These are phyloP conservation scores for Dynastes tityus DNA, from an alignment of 2,888 invertebrate genomes.

Conservation along the genomic window DNA sequence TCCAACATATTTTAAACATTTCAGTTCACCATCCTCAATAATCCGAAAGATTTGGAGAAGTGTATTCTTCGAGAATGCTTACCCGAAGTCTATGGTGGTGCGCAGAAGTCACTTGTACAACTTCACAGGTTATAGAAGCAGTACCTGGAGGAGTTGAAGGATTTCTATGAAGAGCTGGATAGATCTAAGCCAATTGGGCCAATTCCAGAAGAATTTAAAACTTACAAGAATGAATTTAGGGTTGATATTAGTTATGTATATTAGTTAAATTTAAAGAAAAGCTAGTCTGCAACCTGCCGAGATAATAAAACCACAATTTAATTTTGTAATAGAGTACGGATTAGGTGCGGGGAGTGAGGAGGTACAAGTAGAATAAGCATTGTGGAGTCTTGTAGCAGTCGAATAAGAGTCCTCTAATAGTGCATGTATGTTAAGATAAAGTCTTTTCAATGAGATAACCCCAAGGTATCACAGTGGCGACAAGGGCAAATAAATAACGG, in stretches of 20 bases:
- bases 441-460: too few relatives aligned
- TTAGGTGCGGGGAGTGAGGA: too few relatives aligned
- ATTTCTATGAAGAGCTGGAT: conserved; percentile 76
- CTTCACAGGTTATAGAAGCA: conserved; percentile 74
- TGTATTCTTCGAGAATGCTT: conserved; percentile 75
- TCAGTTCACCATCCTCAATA: conserved; percentile 49
- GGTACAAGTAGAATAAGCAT: too few relatives aligned
- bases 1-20: conserved; percentile 52
- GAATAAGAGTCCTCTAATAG: too few relatives aligned
- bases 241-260: conserved; percentile 77
- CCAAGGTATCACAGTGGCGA: too few relatives aligned
- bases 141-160: conserved; percentile 71
- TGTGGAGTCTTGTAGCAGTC: too few relatives aligned
- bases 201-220: conserved; percentile 55
- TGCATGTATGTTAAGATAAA: too few relatives aligned
- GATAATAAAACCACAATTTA: too few relatives aligned
- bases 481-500: too few relatives aligned
- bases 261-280: conserved; percentile 47
- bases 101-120: conserved; percentile 72
- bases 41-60: conserved; percentile 73
- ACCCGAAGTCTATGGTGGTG: conserved; percentile 79
- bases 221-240: conserved; percentile 64
- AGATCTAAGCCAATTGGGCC: conserved; percentile 69
- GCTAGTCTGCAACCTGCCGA: too few relatives aligned
- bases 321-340: too few relatives aligned